Base-by-base conservation (phyloP, 2,888 invertebrate genomes). In the Parthenolecanium corni region DNA sequence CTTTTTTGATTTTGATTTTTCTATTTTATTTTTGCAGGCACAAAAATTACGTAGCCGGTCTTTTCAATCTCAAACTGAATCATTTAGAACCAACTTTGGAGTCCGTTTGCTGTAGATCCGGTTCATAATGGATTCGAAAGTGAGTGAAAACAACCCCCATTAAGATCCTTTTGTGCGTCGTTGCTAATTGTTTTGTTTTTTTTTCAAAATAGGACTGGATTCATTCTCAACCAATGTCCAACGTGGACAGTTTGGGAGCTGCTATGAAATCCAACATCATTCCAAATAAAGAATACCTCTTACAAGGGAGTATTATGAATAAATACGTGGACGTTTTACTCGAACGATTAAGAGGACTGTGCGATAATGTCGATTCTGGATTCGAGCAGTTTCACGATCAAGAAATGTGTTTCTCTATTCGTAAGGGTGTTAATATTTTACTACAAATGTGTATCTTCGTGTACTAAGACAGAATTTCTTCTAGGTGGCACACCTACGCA, bases 221-320 rank as follows among this genome's bases (percentile, higher is more conserved):
- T 9, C 38, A 18, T n/a, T 52, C 52, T 11, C 63, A 63, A 47
- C 31, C 63, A 1, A 31, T 54, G n/a, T 54, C 53, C 12, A 23
- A 86, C 1, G 82, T 86, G 69, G 88, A 89, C 69, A 86, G 84
- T 47, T 75, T 90, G 66, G 81, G 82, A 24, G 84, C 86, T 68
- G 90, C 90, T 3, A 71, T 89, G 25, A 86, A 85, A 71, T 85
- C 85, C 40, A 89, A 89, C 69, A 90, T 91, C 58, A 85, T 93
- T 56, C 92, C 93, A 0, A 90, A 92, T 72, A 90, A 94, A 72
- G 95, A 95, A 76, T 94, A 93, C 72, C 77, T 95, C 58, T 76
- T 96, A 3, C 89, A 95, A 79, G 95, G 95, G 3, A 94, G 94
- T 16, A 90, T 96, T 21, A 75, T 94, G 64, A 95, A 96, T 73